Conservation (phyloP, 2,797 vertebrate genomes). For the Rhodeus uyekii region DNA sequence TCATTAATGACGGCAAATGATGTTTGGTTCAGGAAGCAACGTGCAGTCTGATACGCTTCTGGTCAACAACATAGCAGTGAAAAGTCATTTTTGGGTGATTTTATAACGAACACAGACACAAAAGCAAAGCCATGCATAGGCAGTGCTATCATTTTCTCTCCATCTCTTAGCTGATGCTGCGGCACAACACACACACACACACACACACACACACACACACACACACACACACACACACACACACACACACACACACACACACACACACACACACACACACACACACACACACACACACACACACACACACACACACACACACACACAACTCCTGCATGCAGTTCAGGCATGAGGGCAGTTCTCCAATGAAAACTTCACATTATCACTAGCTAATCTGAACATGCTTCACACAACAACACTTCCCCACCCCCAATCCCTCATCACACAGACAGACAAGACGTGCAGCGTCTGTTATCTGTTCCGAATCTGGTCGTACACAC, state of each 20-base stretch:
- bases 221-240: no score
- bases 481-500: slow-evolving; percentile 45
- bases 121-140: slow-evolving; percentile 22
- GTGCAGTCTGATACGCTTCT: no score
- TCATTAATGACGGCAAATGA: no score
- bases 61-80: no score
- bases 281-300: no score
- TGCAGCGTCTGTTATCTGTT: slow-evolving; percentile 48
- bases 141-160: neutral
- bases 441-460: slow-evolving; percentile 38
- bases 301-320: no score
- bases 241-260: no score
- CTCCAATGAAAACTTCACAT: neutral
- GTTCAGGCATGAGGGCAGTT: slow-evolving; percentile 37
- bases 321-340: slow-evolving; percentile 54
- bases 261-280: no score
- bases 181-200: no score
- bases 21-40: no score
- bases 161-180: slow-evolving; percentile 35
- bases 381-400: slow-evolving; percentile 41
- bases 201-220: no score
- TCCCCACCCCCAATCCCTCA: neutral
- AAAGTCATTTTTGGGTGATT: no score
- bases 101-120: neutral
- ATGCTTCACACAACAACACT: neutral